A percentile compares a stretch with the other conserved stretches of the same genome.
These are phyloP conservation scores for Excalfactoria chinensis DNA, from an alignment of 2,113 vertebrate species.

Conservation along the genomic window DNA sequence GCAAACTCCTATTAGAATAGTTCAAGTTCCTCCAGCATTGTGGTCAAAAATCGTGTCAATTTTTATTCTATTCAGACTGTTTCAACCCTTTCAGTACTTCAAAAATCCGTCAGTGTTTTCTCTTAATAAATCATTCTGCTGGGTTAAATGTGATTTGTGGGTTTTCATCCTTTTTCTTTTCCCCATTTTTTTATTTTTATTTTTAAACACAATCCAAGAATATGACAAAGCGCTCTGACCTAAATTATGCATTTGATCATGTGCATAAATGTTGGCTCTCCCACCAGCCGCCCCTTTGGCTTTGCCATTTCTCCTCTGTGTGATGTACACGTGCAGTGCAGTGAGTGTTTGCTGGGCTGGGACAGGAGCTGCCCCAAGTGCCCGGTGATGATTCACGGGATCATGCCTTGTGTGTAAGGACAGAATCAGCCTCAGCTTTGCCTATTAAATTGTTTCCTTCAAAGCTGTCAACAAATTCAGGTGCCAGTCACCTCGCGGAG, in stretches of 20 bases:
- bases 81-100: constrained; percentile 44
- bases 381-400: neutral
- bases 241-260: constrained; percentile 24
- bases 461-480: constrained; percentile 36
- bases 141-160: constrained; percentile 52
- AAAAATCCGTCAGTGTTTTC: constrained; percentile 42
- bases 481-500: neutral
- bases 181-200: neutral
- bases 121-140: constrained; percentile 57
- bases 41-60: constrained; percentile 58
- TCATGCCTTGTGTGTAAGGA: neutral
- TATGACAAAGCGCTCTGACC: constrained; percentile 42
- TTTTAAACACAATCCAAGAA: constrained; percentile 50
- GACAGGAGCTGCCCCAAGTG: neutral
- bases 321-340: neutral
- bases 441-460: constrained; percentile 33
- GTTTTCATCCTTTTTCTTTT: neutral
- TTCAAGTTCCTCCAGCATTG: constrained; percentile 54
- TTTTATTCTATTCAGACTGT: constrained; percentile 53
- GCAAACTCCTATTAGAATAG: constrained; percentile 58
- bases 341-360: neutral
- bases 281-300: neutral
- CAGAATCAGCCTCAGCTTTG: constrained; percentile 1
- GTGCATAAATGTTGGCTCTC: neutral
- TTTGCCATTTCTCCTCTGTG: neutral